Base-by-base conservation (phyloP, 2,113 vertebrate species). In the Apodemus sylvaticus region DNA sequence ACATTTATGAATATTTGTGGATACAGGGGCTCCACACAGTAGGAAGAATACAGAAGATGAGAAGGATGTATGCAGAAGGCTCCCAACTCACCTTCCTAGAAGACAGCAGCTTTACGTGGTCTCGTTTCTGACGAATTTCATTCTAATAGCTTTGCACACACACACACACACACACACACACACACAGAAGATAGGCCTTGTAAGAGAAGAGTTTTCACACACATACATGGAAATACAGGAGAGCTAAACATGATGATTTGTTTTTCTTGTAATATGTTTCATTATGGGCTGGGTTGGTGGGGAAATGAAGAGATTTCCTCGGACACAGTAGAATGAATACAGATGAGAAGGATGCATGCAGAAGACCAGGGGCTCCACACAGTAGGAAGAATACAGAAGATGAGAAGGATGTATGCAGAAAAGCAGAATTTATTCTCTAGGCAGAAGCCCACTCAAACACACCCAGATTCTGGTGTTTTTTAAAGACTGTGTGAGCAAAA, bases 301-400 rank as follows among this genome's bases (percentile, higher is more conserved):
- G 20, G 17, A 96, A 93, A 81, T 87, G 3, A 95, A 89, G 12
- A 90, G 7, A 94, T 64, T 45, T 89, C 19, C 48, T 51, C 42
- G 14, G 24, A 82, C 22, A 77, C 26, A 90, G 51, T n/a, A 82
- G 10, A 36, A 39, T 82, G 78, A 96, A 36, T 74, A n/a, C 68
- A 71, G 89, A 79, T 4, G 77, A 53, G 3, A 17, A 34, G 31
- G 53, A 60, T 53, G 22, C 31, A 55, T 31, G 1, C 5, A 39
- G 31, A 53, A 10, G 14, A 39, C 76, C 5, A 22, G 22, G 62
- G 62, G 60, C 24, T 9, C 62, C 62, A 82, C 20, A 76, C 24
- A 90, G 62, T n/a, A 81, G 31, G 51, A n/a, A 55, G 77, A 96
- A 36, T 70, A 6, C 66, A 70, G 86, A 92, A 62, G 89, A 92